Evolutionary conservation across 1,140 invertebrate species (phyloP).

Genomic region (Neelides sp.): DNA sequence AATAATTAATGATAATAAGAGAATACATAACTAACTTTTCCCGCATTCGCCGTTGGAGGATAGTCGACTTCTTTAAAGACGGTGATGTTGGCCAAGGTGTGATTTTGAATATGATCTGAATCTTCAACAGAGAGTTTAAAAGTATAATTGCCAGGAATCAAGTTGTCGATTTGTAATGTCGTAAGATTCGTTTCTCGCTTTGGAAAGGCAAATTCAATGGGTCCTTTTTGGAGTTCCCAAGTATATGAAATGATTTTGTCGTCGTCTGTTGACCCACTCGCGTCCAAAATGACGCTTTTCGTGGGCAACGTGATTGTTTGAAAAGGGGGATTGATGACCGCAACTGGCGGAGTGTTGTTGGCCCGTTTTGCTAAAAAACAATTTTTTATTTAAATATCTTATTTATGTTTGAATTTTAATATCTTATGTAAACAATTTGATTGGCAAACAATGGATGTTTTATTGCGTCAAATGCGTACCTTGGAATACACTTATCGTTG

Average conservation of each 20-base stretch:
- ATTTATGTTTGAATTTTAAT: conserved; percentile 4
- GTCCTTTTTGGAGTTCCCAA: conserved; percentile 80
- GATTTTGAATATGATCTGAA: conserved; percentile 73
- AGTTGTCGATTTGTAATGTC: conserved; percentile 69
- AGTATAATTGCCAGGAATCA: conserved; percentile 77
- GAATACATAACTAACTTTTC: conserved; percentile 39
- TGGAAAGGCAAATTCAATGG: conserved; percentile 58
- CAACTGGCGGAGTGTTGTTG: conserved; percentile 72
- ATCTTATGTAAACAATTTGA: too few relatives aligned
- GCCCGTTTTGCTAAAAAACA: conserved; percentile 52
- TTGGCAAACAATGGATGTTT: neutral
- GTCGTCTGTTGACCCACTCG: conserved; percentile 62
- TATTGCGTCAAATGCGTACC: conserved; percentile 40
- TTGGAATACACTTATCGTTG: conserved; percentile 82
- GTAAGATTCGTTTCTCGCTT: conserved; percentile 58
- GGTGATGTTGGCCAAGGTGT: conserved; percentile 72
- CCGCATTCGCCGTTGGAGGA: conserved; percentile 86
- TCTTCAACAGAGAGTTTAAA: conserved; percentile 90
- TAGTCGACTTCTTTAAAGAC: conserved; percentile 86
- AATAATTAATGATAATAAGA: too few relatives aligned
- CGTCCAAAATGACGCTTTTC: conserved; percentile 74
- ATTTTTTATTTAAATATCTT: conserved; percentile 11
- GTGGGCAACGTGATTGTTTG: conserved; percentile 81
- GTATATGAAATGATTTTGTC: conserved; percentile 71
- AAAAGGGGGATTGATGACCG: conserved; percentile 66